Percentiles rank a stretch among this genome's conserved stretches.
Evolutionary conservation across 2,797 vertebrate species (phyloP).

Genomic region (Triplophysa bombifrons): DNA sequence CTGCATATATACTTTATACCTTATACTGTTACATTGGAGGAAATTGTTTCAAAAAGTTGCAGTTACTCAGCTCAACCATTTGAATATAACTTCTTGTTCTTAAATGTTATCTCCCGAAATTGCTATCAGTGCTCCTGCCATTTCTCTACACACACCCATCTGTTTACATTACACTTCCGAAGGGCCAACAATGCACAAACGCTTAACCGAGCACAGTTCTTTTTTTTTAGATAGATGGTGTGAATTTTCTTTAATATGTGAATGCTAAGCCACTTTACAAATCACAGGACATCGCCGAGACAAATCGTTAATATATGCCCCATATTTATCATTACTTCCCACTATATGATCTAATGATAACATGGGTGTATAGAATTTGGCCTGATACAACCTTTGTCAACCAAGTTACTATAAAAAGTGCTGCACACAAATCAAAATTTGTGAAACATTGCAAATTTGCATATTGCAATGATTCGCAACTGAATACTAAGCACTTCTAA

Average conservation of each 20-base stretch:
- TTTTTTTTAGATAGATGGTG: background rate
- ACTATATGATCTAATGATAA: no score
- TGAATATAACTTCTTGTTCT: background rate
- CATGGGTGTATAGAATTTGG: no score
- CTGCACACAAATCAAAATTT: background rate
- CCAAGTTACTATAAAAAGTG: background rate
- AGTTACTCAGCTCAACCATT: background rate
- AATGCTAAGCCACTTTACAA: background rate
- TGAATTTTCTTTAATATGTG: background rate
- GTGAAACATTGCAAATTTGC: no score
- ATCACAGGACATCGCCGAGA: background rate
- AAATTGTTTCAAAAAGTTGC: background rate
- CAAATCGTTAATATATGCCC: no score
- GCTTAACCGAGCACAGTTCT: background rate
- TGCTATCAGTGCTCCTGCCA: background rate
- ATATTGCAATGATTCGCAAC: no score
- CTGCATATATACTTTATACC: no score
- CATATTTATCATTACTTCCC: no score
- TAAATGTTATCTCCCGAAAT: background rate
- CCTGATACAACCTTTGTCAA: no score
- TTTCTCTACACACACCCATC: slow-evolving; percentile 25
- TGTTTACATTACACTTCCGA: slow-evolving; percentile 10
- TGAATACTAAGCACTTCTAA: no score
- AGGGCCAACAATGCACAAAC: background rate
- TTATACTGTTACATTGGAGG: background rate